A percentile compares a stretch with the other conserved stretches of the same genome.
phyloP scores from a whole-genome alignment of 2,113 vertebrate genomes.

The Ptyas mucosa region DNA sequence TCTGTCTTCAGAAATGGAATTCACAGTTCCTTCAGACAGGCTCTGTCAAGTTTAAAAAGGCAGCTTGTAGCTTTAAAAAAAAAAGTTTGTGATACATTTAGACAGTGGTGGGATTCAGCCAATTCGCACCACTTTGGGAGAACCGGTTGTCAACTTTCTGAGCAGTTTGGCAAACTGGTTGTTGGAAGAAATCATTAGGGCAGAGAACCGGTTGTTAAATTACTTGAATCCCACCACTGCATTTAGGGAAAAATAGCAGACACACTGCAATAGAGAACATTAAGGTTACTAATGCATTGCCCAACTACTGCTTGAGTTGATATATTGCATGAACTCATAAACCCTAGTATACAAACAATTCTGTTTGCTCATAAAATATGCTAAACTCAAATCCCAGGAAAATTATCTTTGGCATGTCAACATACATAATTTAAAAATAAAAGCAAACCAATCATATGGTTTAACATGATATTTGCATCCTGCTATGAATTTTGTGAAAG shows the following conservation, averaged over 20 bases:
- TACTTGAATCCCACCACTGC: too few relatives aligned
- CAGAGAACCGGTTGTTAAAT: too few relatives aligned
- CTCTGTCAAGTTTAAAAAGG: neutral
- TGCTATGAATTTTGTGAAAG: neutral
- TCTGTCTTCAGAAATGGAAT: neutral
- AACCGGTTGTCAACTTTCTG: too few relatives aligned
- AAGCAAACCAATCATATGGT: neutral
- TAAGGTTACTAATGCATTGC: neutral
- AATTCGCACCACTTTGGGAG: too few relatives aligned
- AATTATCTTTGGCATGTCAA: neutral
- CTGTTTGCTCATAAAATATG: neutral
- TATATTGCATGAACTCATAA: neutral
- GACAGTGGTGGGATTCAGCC: too few relatives aligned
- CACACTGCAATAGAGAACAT: neutral
- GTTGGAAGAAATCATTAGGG: too few relatives aligned
- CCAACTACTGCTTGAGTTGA: neutral
- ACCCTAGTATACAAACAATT: neutral
- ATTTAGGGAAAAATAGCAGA: neutral
- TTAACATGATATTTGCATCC: neutral
- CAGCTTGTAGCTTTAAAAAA: neutral
- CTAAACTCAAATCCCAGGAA: neutral
- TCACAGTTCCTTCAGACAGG: neutral
- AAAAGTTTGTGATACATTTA: neutral
- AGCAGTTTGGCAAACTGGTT: too few relatives aligned
- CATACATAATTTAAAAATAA: neutral